phyloP scores from a whole-genome alignment of 1,140 invertebrate genomes.

The Sycobia sp. region DNA sequence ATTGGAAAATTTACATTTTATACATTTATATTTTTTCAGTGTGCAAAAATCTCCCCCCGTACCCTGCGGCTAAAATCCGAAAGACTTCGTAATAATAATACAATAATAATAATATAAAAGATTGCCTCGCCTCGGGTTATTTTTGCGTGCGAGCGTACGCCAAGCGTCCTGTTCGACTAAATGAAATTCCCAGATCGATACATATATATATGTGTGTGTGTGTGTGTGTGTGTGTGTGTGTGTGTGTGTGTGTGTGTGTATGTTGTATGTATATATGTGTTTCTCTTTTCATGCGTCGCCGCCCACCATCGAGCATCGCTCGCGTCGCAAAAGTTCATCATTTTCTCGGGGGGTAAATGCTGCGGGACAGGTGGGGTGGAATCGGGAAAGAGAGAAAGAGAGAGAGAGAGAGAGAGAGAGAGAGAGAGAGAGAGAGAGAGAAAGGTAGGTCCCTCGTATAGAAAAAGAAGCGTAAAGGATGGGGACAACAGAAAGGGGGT shows the following conservation, averaged over 20 bases:
- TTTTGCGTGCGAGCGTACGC: neutral
- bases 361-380: neutral
- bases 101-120: constrained; percentile 14
- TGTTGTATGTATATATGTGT: no score
- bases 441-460: neutral
- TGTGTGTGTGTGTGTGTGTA: no score
- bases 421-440: neutral
- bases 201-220: no score
- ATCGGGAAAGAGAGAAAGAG: no score
- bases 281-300: constrained; percentile 15
- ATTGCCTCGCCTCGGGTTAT: constrained; percentile 1
- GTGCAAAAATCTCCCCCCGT: no score
- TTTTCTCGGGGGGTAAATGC: constrained; percentile 9
- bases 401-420: neutral
- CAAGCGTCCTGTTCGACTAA: neutral
- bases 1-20: no score
- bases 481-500: constrained; percentile 2
- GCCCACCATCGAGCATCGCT: no score
- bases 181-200: constrained; percentile 22
- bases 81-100: no score
- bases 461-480: neutral
- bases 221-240: no score
- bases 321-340: constrained; percentile 3
- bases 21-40: no score
- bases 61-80: no score